Evolutionary conservation across 2,113 vertebrate species (phyloP).

Genomic region (Phalacrocorax carbo): DNA sequence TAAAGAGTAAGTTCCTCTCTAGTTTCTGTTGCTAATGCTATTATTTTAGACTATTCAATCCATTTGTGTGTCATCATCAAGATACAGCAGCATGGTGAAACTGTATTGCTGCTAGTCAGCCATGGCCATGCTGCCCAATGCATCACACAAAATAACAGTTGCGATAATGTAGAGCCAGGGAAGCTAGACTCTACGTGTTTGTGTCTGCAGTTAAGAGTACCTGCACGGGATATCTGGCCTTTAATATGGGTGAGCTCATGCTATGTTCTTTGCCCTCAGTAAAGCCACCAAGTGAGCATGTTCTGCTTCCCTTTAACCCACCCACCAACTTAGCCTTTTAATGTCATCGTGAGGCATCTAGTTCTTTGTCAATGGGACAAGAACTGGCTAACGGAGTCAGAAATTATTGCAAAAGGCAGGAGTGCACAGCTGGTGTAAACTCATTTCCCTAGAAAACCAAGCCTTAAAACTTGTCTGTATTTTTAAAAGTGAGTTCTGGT

Average conservation of each 20-base stretch:
- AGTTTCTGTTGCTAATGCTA: background rate
- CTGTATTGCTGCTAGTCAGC: background rate
- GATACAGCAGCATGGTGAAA: background rate
- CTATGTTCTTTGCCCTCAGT: background rate
- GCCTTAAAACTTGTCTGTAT: background rate
- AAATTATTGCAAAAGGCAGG: background rate
- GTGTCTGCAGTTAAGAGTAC: background rate
- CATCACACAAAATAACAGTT: background rate
- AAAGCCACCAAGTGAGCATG: background rate
- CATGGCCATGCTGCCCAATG: background rate
- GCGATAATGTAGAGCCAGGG: background rate
- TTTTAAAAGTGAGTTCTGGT: background rate
- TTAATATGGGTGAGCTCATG: background rate
- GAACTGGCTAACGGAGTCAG: background rate
- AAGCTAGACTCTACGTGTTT: background rate
- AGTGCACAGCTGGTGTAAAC: background rate
- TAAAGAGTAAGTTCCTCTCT: background rate
- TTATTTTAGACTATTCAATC: background rate
- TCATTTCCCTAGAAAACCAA: background rate
- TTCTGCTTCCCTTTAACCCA: background rate
- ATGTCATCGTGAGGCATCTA: background rate
- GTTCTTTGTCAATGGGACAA: background rate
- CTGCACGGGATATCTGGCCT: background rate
- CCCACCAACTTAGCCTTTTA: background rate
- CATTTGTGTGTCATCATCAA: background rate